Base-by-base conservation (phyloP, 2,113 vertebrate species). In the Chlorodrepanis virens region DNA sequence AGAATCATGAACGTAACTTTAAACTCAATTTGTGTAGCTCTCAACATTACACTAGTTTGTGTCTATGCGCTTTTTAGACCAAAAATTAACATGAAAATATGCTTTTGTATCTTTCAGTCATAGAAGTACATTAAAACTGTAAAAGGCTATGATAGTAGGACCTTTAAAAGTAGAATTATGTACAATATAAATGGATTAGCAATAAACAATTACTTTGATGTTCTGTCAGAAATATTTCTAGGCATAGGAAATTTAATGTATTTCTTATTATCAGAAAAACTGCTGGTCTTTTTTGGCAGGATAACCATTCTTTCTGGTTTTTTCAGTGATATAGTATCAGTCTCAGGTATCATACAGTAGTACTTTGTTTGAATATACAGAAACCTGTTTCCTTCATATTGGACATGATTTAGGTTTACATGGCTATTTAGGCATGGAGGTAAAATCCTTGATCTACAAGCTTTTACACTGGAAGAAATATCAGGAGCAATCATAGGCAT, bases 271-370 rank as follows among this genome's bases (percentile, higher is more conserved):
- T 53, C 27, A 53, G 59, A 81, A 87, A 4, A 65, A 37, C 8
- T 29, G 11, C 3, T 70, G 37, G 11, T 9, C 31, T n/a, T 56
- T 78, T 50, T 68, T 52, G 27, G 11, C 33, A 56, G 12, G 35
- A 69, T 7, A 82, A 16, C 2, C 4, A 76, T 49, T 42, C 10
- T 5, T 72, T 42, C 23, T n/a, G 19, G 0, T 0, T 56, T 54
- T 72, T 75, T 60, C 33, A 57, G 14, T 47, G 7, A 49, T 25
- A n/a, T 1, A 56, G 4, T 53, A 40, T 11, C 15, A 80, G 12
- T 59, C 29, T n/a, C 44, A 79, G 22, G 4, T 83, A 37, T 70
- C 50, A 60, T 22, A 60, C 7, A 27, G 9, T 25, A 49, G 22
- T 63, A 44, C 23, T 71, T 69, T 40, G 4, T 63, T 50, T 44